Conservation (phyloP, 2,113 vertebrate genomes). For the Neotoma lepida region DNA sequence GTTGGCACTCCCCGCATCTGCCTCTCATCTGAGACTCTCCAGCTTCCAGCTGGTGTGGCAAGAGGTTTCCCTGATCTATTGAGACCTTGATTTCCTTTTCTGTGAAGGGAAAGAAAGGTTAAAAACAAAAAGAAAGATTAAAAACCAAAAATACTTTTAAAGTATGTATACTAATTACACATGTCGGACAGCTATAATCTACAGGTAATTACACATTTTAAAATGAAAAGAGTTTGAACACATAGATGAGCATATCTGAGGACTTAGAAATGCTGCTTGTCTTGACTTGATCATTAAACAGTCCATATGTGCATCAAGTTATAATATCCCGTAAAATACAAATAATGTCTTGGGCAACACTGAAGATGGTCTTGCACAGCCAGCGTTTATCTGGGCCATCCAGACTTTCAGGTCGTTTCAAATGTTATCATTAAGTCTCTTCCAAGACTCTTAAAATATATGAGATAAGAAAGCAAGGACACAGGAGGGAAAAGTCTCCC, state of each 20-base stretch:
- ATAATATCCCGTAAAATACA: not conserved
- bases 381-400: not conserved
- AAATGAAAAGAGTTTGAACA: not conserved
- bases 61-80: not conserved
- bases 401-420: not conserved
- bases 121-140: not conserved
- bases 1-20: fast-evolving
- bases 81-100: not conserved
- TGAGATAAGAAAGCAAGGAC: not conserved
- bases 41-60: not conserved
- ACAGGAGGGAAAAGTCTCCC: not conserved
- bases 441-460: not conserved
- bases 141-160: not conserved
- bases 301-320: not conserved
- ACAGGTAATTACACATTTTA: not conserved
- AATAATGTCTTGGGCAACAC: not conserved
- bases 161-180: not conserved
- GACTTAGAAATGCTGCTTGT: not conserved
- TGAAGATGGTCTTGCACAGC: not conserved
- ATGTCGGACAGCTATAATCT: not conserved
- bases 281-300: not conserved
- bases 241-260: not conserved
- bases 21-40: not conserved
- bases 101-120: not conserved
- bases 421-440: not conserved